Evolutionary conservation across 2,888 invertebrate genomes (phyloP).

Genomic region (Cryptocheilus praepositus): DNA sequence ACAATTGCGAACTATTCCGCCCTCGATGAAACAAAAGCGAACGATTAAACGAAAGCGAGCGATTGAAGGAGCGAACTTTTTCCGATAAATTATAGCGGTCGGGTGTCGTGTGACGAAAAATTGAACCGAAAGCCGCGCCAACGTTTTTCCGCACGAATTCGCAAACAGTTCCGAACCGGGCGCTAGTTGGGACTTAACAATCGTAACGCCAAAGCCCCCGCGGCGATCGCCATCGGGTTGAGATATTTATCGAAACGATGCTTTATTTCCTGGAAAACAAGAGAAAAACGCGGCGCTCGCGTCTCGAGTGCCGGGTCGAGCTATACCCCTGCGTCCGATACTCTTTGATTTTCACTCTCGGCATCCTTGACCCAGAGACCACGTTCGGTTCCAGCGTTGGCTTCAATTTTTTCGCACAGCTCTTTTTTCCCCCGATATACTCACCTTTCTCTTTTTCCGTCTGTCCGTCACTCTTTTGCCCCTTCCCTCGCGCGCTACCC

Average conservation of each 20-base stretch:
- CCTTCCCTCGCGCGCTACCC: constrained; percentile 22
- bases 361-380: constrained; percentile 68
- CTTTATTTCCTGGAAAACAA: background rate
- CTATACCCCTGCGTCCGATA: constrained; percentile 20
- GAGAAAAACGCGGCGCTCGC: constrained; percentile 23
- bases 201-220: constrained; percentile 3
- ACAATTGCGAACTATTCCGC: no score
- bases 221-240: background rate
- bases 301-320: constrained; percentile 25
- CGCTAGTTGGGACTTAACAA: background rate
- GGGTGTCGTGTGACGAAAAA: background rate
- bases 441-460: constrained; percentile 51
- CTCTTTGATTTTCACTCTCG: constrained; percentile 60
- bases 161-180: no score
- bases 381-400: constrained; percentile 54
- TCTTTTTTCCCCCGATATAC: constrained; percentile 52
- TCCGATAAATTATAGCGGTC: no score
- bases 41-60: no score
- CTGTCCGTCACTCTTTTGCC: constrained; percentile 32
- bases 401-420: constrained; percentile 57
- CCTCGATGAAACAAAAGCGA: no score
- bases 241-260: no score
- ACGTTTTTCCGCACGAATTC: background rate
- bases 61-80: no score
- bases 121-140: background rate